Percentiles rank a stretch among this genome's conserved stretches.
Evolutionary conservation across 2,113 vertebrate species (phyloP).

Genomic region (Vulpes ferrilata): DNA sequence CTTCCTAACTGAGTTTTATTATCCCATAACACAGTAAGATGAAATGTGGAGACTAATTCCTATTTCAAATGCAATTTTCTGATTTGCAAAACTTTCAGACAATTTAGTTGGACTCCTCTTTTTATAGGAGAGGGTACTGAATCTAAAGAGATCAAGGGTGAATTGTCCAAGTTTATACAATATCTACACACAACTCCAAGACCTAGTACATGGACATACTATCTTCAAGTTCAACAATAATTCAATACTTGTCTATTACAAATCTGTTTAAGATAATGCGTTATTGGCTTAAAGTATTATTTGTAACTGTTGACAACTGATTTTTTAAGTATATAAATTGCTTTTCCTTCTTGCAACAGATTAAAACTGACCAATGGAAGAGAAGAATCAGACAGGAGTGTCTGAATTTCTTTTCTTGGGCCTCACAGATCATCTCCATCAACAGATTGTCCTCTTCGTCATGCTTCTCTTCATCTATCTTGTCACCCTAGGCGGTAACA

Average conservation of each 20-base stretch:
- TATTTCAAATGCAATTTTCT: not conserved
- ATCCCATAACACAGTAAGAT: not conserved
- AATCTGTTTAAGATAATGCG: not conserved
- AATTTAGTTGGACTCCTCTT: not conserved
- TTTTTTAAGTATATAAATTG: not conserved
- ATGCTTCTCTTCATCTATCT: slow-evolving; percentile 66
- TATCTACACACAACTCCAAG: not conserved
- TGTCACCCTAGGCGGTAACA: slow-evolving; percentile 51
- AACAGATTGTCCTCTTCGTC: slow-evolving; percentile 40
- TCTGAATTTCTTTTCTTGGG: slow-evolving; percentile 72
- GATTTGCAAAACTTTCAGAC: not conserved
- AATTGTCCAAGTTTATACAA: not conserved
- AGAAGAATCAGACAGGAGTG: slow-evolving; percentile 55
- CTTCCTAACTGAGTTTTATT: not conserved
- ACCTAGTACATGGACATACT: not conserved
- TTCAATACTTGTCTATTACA: not conserved
- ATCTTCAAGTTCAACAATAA: not conserved
- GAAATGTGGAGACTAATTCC: not conserved
- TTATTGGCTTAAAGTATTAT: slow-evolving; percentile 10
- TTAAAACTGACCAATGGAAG: not conserved
- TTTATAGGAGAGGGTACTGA: not conserved
- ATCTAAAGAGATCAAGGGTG: not conserved
- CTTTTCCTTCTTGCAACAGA: not conserved
- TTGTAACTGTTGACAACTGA: not conserved
- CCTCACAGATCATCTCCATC: not conserved